Base-by-base conservation (phyloP, 2,113 vertebrate species). In the Xenopus laevis region DNA sequence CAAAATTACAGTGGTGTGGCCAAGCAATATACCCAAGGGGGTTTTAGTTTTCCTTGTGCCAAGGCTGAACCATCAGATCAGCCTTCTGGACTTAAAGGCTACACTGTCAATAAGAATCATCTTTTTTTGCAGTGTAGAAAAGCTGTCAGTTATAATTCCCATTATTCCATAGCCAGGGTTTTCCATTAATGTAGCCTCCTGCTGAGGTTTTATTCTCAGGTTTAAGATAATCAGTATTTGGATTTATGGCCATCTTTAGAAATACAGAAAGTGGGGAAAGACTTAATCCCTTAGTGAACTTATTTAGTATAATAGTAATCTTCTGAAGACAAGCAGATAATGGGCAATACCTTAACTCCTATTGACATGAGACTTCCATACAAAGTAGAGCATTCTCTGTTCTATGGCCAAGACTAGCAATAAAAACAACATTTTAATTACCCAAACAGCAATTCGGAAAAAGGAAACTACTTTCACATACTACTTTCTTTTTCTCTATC, bases 151-250 rank as follows among this genome's bases (percentile, higher is more conserved):
- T 90, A 85, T 84, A 91, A 92, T 93, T 92, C 91, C 89, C 89
- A 89, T 92, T 92, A 91, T 92, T 91, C 88, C 89, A 91, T 86
- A 92, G 92, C 93, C 91, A 93, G 90, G 92, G 91, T 94, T 93
- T 94, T 96, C 96, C 94, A 97, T 98, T 96, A 97, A 93, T 87
- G 87, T 85, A 85, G 91, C 94, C 96, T 95, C 96, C 95, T 97
- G 95, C 96, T 96, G 95, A 87, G 95, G 88, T 88, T 86, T 86
- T 89, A 89, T 84, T 79, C 89, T 90, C 86, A 88, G 87, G 89
- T 91, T 92, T 65, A 91, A 92, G 89, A 88, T 85, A 82, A 86
- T 92, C 89, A 90, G 86, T 90, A 90, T 89, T 87, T 89, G 88
- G 91, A 91, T 91, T 89, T 88, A 89, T 89, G 84, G 90, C 87